Percentiles rank a stretch among this genome's conserved stretches.
Evolutionary conservation across 2,797 vertebrate species (phyloP).

Genomic region (Pangasius djambal): DNA sequence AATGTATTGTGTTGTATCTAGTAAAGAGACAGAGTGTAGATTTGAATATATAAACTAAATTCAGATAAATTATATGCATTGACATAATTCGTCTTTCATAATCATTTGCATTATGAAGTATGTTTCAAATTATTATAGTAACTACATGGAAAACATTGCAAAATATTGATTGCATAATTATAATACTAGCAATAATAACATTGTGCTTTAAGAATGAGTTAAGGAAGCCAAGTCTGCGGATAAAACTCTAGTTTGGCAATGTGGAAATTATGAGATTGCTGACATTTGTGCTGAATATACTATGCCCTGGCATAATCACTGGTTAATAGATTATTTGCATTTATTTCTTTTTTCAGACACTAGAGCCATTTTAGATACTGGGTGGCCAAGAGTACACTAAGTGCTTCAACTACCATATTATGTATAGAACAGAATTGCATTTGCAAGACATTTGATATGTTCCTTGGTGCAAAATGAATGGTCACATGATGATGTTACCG

Average conservation of each 20-base stretch:
- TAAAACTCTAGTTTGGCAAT: background rate
- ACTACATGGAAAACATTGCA: background rate
- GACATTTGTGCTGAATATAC: background rate
- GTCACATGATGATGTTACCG: background rate
- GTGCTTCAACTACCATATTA: background rate
- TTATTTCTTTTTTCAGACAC: too few relatives aligned
- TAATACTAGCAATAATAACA: background rate
- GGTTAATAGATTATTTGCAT: background rate
- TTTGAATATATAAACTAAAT: background rate
- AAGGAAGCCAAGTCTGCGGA: background rate
- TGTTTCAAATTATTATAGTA: background rate
- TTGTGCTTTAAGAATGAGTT: background rate
- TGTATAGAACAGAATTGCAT: background rate
- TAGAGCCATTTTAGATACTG: background rate
- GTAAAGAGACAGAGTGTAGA: background rate
- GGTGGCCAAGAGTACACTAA: background rate
- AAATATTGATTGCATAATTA: background rate
- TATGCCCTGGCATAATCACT: background rate
- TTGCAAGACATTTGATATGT: background rate
- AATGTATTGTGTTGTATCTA: conserved; percentile 7
- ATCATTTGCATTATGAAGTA: background rate
- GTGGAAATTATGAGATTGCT: background rate
- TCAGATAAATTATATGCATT: background rate
- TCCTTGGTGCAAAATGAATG: background rate
- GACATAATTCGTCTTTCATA: background rate